Percentiles rank a stretch among this genome's conserved stretches.
phyloP scores from a whole-genome alignment of 2,888 invertebrate genomes.

The Strigamia transsilvanica region DNA sequence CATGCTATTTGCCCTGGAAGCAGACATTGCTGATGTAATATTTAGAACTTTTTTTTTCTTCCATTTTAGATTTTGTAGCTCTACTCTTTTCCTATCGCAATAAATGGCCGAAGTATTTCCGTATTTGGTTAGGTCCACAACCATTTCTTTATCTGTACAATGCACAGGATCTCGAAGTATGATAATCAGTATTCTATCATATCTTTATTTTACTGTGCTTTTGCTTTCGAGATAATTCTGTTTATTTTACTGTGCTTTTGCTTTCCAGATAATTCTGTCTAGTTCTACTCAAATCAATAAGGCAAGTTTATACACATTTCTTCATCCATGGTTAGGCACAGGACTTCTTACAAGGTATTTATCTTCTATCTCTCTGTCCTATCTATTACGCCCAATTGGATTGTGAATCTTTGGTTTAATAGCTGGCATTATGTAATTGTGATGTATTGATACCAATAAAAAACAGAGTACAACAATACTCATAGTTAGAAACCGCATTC shows the following conservation, averaged over 20 bases:
- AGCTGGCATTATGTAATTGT: constrained; percentile 56
- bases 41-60: background rate
- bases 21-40: background rate
- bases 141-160: background rate
- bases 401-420: background rate
- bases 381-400: background rate
- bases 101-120: background rate
- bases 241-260: too few species aligned
- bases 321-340: constrained; percentile 53
- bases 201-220: background rate
- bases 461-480: too few species aligned
- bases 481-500: too few species aligned
- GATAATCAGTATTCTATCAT: background rate
- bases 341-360: constrained; percentile 55
- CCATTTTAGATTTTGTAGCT: background rate
- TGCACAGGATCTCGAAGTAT: background rate
- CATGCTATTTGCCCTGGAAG: too few species aligned
- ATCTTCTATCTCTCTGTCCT: background rate
- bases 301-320: constrained; percentile 41
- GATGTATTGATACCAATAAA: too few species aligned
- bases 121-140: background rate
- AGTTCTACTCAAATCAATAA: constrained; percentile 37
- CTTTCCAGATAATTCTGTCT: background rate
- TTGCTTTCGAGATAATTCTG: too few species aligned
- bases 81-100: background rate